Conservation (phyloP, 2,888 invertebrate genomes). For the Rhagophthalmus giganteus region DNA sequence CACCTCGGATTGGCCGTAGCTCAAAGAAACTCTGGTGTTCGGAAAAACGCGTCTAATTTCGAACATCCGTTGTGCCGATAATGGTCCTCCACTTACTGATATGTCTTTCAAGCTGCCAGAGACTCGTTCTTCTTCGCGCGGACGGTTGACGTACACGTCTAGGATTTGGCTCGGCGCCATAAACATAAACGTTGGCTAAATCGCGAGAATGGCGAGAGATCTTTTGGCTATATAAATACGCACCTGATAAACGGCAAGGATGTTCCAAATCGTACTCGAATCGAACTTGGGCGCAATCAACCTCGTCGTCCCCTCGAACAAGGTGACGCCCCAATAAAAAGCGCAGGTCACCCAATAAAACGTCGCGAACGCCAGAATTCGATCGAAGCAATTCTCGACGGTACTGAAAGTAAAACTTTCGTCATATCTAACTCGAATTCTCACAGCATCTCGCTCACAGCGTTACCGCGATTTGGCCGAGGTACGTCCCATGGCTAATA, state of each 20-base stretch:
- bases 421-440: too few relatives aligned
- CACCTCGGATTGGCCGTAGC: constrained; percentile 49
- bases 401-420: neutral
- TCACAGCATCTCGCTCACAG: too few relatives aligned
- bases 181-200: neutral
- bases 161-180: neutral
- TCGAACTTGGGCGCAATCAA: neutral
- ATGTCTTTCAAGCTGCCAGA: neutral
- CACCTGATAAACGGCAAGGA: neutral
- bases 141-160: neutral
- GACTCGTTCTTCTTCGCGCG: neutral
- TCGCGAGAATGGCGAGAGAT: too few relatives aligned
- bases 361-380: neutral
- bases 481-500: neutral
- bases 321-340: neutral
- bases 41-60: constrained; percentile 46
- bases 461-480: neutral
- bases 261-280: neutral
- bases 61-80: constrained; percentile 37
- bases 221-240: too few relatives aligned
- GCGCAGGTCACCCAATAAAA: neutral
- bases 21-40: constrained; percentile 43
- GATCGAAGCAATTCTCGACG: neutral
- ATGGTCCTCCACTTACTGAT: constrained; percentile 47
- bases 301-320: neutral